A percentile compares a stretch with the other conserved stretches of the same genome.
phyloP scores from a whole-genome alignment of 2,797 vertebrate species.

The Syngnathus rostellatus region DNA sequence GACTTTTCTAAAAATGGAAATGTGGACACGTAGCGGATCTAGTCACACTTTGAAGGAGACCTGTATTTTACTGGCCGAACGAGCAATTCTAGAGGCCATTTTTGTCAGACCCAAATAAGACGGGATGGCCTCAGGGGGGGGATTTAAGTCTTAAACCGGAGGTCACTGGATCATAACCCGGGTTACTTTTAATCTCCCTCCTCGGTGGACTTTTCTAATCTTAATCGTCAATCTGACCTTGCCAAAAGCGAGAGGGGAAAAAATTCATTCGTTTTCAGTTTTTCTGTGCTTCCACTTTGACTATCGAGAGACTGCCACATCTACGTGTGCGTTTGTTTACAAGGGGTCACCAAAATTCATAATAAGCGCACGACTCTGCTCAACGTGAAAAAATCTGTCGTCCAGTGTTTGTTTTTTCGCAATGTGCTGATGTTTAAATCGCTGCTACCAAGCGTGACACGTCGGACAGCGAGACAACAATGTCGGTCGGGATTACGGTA shows the following conservation, averaged over 20 bases:
- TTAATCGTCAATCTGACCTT: neutral
- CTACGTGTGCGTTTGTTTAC: neutral
- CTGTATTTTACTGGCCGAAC: neutral
- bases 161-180: neutral
- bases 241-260: too few species aligned
- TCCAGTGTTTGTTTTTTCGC: neutral
- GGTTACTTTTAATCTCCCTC: neutral
- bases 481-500: conserved; percentile 35
- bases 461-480: conserved; percentile 22
- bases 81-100: neutral
- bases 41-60: neutral
- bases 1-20: neutral
- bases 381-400: neutral
- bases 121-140: neutral
- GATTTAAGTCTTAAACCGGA: neutral
- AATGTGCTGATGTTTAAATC: neutral
- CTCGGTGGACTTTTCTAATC: neutral
- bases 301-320: neutral
- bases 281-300: too few species aligned
- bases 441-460: neutral
- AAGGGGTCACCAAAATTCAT: neutral
- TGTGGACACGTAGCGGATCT: neutral
- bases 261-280: neutral
- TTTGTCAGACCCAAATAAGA: neutral
- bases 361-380: neutral